phyloP scores from a whole-genome alignment of 2,888 invertebrate species.

The Polietes domitor region DNA sequence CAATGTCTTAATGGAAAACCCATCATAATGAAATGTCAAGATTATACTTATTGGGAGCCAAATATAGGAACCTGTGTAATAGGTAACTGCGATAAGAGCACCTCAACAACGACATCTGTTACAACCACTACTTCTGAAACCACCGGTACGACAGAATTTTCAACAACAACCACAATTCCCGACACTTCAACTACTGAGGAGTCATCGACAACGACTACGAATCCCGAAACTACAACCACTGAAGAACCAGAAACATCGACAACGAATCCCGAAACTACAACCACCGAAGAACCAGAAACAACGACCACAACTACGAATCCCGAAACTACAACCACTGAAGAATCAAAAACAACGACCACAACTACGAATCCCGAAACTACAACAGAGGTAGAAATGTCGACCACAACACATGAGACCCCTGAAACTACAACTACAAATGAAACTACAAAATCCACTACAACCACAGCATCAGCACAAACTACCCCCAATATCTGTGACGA shows the following conservation, averaged over 20 bases:
- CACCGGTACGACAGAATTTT: too few relatives aligned
- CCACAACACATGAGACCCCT: not conserved
- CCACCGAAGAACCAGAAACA: too few relatives aligned
- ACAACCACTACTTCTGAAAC: too few relatives aligned
- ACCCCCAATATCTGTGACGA: not conserved
- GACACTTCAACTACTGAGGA: not conserved
- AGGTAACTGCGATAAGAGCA: not conserved
- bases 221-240: not conserved
- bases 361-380: not conserved
- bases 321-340: too few relatives aligned
- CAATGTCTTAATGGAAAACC: slow-evolving; percentile 39
- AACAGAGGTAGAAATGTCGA: not conserved
- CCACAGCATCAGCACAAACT: not conserved
- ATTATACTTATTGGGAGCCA: not conserved
- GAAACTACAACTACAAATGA: not conserved
- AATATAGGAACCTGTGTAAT: not conserved
- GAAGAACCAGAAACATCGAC: not conserved
- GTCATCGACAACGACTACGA: not conserved
- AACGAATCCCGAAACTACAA: too few relatives aligned
- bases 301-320: not conserved
- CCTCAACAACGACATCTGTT: too few relatives aligned
- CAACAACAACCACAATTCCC: not conserved
- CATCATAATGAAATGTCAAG: not conserved
- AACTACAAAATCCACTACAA: not conserved
- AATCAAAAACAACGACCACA: not conserved